Percentiles rank a stretch among this genome's conserved stretches.
These are phyloP conservation scores for Oriolus oriolus DNA, from an alignment of 2,113 vertebrate species.

Conservation along the genomic window DNA sequence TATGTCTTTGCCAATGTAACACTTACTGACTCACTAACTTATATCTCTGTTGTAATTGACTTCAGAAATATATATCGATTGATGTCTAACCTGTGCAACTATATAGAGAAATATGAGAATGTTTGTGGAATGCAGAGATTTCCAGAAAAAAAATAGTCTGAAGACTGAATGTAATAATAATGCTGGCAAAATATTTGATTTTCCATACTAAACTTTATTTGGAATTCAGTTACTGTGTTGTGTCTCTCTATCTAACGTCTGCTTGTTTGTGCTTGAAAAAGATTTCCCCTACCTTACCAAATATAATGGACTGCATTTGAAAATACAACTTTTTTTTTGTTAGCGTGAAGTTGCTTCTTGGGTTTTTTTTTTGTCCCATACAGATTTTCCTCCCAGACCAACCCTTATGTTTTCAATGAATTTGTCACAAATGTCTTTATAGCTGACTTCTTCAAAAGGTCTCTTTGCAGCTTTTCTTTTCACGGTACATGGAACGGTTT, in stretches of 20 bases:
- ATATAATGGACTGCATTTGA: background rate
- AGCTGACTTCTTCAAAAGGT: background rate
- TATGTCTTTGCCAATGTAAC: background rate
- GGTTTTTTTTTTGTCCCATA: background rate
- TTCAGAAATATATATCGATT: background rate
- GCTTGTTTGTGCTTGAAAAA: background rate
- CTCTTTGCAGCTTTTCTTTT: background rate
- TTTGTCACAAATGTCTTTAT: background rate
- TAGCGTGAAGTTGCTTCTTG: background rate
- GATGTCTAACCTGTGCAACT: background rate
- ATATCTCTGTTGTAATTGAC: background rate
- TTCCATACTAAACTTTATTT: background rate
- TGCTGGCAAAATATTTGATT: background rate
- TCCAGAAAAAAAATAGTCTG: background rate
- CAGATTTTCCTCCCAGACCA: background rate
- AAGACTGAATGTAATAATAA: background rate
- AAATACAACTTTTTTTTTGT: background rate
- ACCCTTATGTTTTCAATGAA: background rate
- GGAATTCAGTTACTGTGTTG: background rate
- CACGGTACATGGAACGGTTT: background rate
- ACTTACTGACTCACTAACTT: background rate
- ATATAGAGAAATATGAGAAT: background rate
- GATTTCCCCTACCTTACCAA: background rate
- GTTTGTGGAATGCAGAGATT: background rate
- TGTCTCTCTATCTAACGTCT: background rate